A percentile compares a stretch with the other conserved stretches of the same genome.
Conservation (phyloP, 2,113 vertebrate genomes). For the Salvator merianae region DNA sequence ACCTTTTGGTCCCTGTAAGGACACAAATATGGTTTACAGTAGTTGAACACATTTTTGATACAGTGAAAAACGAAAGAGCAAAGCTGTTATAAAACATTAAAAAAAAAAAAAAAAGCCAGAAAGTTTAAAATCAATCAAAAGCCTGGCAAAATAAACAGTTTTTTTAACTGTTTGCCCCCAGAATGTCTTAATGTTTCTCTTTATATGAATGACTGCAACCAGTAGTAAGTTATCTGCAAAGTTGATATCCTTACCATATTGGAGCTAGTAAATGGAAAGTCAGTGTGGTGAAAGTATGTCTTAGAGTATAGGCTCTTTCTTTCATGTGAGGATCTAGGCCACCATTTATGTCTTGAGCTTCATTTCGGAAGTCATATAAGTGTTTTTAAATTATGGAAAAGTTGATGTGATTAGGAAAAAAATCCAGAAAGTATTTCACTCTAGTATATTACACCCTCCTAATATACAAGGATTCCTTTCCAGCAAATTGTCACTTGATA, state of each 20-base stretch:
- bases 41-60: background rate
- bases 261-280: background rate
- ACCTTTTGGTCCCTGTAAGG: background rate
- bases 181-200: background rate
- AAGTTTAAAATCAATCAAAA: background rate
- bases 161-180: background rate
- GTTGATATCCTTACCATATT: background rate
- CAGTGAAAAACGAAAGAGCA: background rate
- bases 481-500: too few relatives aligned
- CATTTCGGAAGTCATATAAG: background rate
- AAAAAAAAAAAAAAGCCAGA: background rate
- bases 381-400: background rate
- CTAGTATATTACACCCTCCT: background rate
- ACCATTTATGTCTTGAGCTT: background rate
- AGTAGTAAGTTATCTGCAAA: background rate
- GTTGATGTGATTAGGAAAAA: background rate
- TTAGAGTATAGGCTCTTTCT: background rate
- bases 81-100: background rate
- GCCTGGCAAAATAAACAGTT: background rate
- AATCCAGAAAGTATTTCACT: background rate
- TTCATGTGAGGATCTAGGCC: background rate
- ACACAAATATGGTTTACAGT: background rate
- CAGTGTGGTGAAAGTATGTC: background rate
- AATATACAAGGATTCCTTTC: too few relatives aligned
- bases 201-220: background rate